Conservation (phyloP, 1,140 invertebrate species). For the Epicauta chinensis region DNA sequence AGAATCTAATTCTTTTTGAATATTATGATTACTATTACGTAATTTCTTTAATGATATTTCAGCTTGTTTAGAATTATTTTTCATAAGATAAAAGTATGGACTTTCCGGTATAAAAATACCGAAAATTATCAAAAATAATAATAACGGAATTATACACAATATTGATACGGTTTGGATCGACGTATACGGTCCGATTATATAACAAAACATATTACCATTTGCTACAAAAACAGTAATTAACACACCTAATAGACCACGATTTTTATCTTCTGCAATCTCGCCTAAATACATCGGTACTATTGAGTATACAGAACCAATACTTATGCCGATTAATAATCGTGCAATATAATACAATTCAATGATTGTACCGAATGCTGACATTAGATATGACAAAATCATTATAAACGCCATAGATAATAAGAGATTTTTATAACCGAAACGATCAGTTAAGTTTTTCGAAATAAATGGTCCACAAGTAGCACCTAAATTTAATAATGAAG, state of each 20-base stretch:
- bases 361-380: conserved; percentile 40
- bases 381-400: conserved; percentile 39
- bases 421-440: conserved; percentile 44
- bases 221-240: conserved; percentile 19
- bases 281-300: conserved; percentile 47
- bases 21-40: background rate
- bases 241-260: conserved; percentile 23
- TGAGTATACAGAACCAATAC: conserved; percentile 44
- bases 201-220: conserved; percentile 38
- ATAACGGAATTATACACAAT: conserved; percentile 42
- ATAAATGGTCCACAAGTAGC: conserved; percentile 55
- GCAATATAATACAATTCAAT: conserved; percentile 38
- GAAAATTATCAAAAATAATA: conserved; percentile 47
- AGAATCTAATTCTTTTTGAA: conserved; percentile 2
- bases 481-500: conserved; percentile 69
- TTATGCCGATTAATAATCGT: conserved; percentile 43
- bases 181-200: conserved; percentile 52
- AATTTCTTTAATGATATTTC: conserved; percentile 5
- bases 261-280: conserved; percentile 42
- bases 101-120: conserved; percentile 58
- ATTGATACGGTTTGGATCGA: conserved; percentile 50
- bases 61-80: conserved; percentile 10
- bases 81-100: conserved; percentile 48
- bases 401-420: conserved; percentile 39
- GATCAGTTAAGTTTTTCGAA: conserved; percentile 59